phyloP scores from a whole-genome alignment of 2,113 vertebrate species.

The Cardinalis cardinalis region DNA sequence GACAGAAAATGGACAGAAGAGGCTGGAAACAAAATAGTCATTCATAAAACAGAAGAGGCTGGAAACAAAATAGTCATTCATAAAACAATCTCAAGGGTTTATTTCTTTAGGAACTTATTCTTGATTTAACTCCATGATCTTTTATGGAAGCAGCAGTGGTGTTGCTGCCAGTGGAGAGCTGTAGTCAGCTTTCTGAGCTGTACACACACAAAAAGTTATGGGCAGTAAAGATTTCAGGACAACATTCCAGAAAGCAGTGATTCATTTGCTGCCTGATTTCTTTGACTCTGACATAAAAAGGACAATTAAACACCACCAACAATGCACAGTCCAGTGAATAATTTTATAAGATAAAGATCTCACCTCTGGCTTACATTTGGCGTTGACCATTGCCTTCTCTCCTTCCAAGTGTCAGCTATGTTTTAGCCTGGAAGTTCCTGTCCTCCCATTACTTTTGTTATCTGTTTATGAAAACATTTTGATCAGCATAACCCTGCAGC shows the following conservation, averaged over 20 bases:
- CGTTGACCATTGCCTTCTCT: background rate
- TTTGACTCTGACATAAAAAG: background rate
- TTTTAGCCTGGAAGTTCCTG: background rate
- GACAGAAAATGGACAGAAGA: background rate
- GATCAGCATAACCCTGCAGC: background rate
- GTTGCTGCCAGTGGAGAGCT: background rate
- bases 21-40: background rate
- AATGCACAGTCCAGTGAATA: background rate
- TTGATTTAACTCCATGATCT: background rate
- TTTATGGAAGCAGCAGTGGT: background rate
- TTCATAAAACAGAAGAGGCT: background rate
- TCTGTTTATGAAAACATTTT: background rate
- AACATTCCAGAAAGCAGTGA: background rate
- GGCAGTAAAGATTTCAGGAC: background rate
- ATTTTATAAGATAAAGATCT: background rate
- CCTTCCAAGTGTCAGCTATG: background rate
- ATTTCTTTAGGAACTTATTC: background rate
- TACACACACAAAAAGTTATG: background rate
- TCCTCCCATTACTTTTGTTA: background rate
- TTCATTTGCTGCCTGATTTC: background rate
- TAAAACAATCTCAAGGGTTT: background rate
- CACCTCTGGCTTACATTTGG: background rate
- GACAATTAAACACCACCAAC: background rate
- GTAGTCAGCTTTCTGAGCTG: background rate
- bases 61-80: background rate